Evolutionary conservation across 2,888 invertebrate genomes (phyloP).

Genomic region (Plagodis pulveraria): DNA sequence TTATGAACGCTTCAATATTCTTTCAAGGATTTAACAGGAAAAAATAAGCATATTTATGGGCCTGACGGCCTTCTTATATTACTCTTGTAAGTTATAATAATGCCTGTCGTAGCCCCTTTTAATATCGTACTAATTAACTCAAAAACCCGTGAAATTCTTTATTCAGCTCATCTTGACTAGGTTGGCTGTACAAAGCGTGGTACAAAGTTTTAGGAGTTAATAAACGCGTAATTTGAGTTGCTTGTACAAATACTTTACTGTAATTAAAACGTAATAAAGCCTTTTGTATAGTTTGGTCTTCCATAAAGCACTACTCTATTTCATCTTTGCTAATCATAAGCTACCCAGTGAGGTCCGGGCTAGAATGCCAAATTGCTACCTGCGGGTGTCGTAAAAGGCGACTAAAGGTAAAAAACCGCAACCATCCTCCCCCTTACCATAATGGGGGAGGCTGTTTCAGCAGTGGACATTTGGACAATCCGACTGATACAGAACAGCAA

Average conservation of each 20-base stretch:
- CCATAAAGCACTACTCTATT: no score
- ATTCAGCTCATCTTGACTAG: slow-evolving; percentile 18
- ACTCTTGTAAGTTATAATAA: slow-evolving; percentile 18
- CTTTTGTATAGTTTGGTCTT: no score
- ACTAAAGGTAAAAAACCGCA: no score
- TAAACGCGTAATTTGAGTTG: slow-evolving; percentile 22
- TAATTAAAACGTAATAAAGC: no score
- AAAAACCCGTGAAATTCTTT: slow-evolving; percentile 26
- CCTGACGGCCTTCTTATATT: slow-evolving; percentile 20
- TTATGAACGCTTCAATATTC: slow-evolving; percentile 23
- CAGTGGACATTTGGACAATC: no score
- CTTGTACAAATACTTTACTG: slow-evolving; percentile 1
- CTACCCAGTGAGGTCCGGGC: no score
- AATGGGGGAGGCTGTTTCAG: no score
- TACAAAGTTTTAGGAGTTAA: slow-evolving; percentile 13
- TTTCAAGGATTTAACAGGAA: slow-evolving; percentile 12
- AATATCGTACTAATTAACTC: slow-evolving; percentile 25
- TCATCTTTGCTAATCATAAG: no score
- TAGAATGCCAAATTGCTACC: no score
- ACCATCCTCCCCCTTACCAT: no score
- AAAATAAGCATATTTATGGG: slow-evolving; percentile 30
- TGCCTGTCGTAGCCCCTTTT: slow-evolving; percentile 14
- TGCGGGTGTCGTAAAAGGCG: no score
- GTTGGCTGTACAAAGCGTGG: slow-evolving; percentile 15
- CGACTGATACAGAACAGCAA: no score